A percentile compares a stretch with the other conserved stretches of the same genome.
These are phyloP conservation scores for Scaptomyza pallida DNA, from an alignment of 1,140 invertebrate genomes.

Conservation along the genomic window DNA sequence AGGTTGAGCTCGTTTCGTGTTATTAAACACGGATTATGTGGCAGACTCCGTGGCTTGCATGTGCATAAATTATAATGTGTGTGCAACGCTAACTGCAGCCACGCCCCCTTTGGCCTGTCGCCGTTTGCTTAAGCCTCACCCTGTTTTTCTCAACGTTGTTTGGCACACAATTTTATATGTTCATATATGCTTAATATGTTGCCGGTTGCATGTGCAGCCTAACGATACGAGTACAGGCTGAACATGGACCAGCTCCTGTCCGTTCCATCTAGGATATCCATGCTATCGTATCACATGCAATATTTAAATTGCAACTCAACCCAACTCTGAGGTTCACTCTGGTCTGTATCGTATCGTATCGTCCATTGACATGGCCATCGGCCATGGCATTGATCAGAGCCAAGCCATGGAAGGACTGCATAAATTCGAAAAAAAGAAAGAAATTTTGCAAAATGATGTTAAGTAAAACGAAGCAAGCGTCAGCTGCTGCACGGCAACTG, in stretches of 20 bases:
- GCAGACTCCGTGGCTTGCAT: slow-evolving; percentile 78
- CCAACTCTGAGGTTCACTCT: background rate
- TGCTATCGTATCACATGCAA: slow-evolving; percentile 61
- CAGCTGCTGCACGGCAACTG: slow-evolving; percentile 53
- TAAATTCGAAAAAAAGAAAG: slow-evolving; percentile 50
- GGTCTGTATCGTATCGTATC: background rate
- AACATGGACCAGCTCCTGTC: slow-evolving; percentile 8
- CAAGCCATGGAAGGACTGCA: slow-evolving; percentile 41
- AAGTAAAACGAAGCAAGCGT: slow-evolving; percentile 33
- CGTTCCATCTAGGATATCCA: slow-evolving; percentile 13
- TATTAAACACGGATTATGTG: slow-evolving; percentile 81
- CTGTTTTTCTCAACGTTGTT: slow-evolving; percentile 74
- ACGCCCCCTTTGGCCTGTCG: slow-evolving; percentile 42
- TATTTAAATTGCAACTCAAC: slow-evolving; percentile 71
- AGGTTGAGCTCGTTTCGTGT: slow-evolving; percentile 59
- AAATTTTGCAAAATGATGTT: slow-evolving; percentile 46
- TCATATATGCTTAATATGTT: slow-evolving; percentile 75
- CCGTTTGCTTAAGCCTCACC: slow-evolving; percentile 34
- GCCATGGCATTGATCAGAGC: slow-evolving; percentile 70
- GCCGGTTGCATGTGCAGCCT: slow-evolving; percentile 59
- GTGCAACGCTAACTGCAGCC: slow-evolving; percentile 52
- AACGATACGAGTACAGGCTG: slow-evolving; percentile 12
- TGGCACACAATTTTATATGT: slow-evolving; percentile 69
- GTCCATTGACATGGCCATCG: slow-evolving; percentile 67
- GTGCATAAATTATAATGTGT: slow-evolving; percentile 74